Evolutionary conservation across 2,888 invertebrate genomes (phyloP).

Genomic region (Callyntrura sp.): DNA sequence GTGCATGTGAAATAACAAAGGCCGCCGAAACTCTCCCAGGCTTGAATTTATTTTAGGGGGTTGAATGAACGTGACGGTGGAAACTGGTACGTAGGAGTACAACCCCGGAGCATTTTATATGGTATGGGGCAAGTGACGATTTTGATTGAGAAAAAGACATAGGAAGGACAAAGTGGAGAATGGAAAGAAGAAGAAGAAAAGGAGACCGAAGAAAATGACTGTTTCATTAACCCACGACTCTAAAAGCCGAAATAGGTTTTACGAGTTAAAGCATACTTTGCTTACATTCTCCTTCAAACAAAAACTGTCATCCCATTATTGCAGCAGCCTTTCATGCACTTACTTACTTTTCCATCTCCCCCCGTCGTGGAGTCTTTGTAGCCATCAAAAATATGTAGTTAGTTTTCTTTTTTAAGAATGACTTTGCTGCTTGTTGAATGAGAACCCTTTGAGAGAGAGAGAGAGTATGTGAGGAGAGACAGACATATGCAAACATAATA

Average conservation of each 20-base stretch:
- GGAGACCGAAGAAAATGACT: slow-evolving; percentile 15
- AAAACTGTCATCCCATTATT: background rate
- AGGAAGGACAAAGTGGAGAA: background rate
- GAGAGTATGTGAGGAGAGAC: background rate
- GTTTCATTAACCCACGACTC: slow-evolving; percentile 22
- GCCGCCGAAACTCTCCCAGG: background rate
- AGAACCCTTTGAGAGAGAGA: slow-evolving; percentile 34
- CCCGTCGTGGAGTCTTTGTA: background rate
- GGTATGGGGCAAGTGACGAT: slow-evolving; percentile 38
- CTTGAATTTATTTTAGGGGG: background rate
- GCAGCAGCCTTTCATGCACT: slow-evolving; percentile 30
- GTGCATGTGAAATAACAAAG: background rate
- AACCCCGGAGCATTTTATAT: slow-evolving; percentile 53
- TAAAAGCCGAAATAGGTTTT: background rate
- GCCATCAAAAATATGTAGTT: background rate
- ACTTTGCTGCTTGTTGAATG: background rate
- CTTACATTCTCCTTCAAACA: background rate
- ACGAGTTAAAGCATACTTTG: no score
- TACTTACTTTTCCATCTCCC: background rate
- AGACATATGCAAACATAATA: background rate
- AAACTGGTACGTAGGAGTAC: slow-evolving; percentile 65
- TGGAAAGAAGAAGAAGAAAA: slow-evolving; percentile 3
- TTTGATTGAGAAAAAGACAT: slow-evolving; percentile 44
- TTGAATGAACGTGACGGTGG: slow-evolving; percentile 4
- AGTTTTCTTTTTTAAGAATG: slow-evolving; percentile 8